Base-by-base conservation (phyloP, 2,113 vertebrate genomes). In the Epinephelus cyanopodus region DNA sequence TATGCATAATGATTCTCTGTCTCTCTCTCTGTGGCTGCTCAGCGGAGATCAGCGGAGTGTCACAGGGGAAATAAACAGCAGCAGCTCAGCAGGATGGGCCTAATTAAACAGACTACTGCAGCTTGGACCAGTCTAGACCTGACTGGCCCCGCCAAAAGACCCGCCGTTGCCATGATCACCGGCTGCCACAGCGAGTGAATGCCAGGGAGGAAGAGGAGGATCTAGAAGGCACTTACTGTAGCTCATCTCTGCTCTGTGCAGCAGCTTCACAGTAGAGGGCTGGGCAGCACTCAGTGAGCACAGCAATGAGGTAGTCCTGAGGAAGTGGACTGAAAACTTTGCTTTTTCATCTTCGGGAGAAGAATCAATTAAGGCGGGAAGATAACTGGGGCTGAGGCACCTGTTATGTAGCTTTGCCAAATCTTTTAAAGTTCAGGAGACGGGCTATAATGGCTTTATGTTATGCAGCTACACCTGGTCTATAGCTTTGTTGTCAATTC, bases 61-160 rank as follows among this genome's bases (percentile, higher is more conserved):
- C 92, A 81, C 91, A 50, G 74, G 93, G 93, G 93, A 93, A 93
- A 94, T 94, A 94, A 94, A 94, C 91, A 92, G 93, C 88, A 88
- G 85, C 89, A 79, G 85, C 92, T 91, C 92, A 93, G 93, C 92
- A 94, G 89, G 92, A 88, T 77, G 81, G 89, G 85, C 87, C 93
- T 94, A 95, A 94, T 95, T 94, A 94, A 95, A 93, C 92, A 82
- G 77, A 83, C 88, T 77, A 37, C 87, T 73, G 79, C 89, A 87
- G 86, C 78, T 74, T 79, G 81, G 87, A 90, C 91, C 54, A 58
- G 82, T 90, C 89, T 85, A 82, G 89, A 92, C 92, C 83, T 66
- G 90, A 87, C 67, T 9, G 77, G 82, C 68, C 84, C 63, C 6
- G 65, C 79, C 84, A 67, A 65, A 85, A 85, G 79, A 65, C 87